Percentiles rank a stretch among this genome's conserved stretches.
These are phyloP conservation scores for Phymanthus crucifer DNA, from an alignment of 92 coral and sea anemone genomes.

Conservation along the genomic window DNA sequence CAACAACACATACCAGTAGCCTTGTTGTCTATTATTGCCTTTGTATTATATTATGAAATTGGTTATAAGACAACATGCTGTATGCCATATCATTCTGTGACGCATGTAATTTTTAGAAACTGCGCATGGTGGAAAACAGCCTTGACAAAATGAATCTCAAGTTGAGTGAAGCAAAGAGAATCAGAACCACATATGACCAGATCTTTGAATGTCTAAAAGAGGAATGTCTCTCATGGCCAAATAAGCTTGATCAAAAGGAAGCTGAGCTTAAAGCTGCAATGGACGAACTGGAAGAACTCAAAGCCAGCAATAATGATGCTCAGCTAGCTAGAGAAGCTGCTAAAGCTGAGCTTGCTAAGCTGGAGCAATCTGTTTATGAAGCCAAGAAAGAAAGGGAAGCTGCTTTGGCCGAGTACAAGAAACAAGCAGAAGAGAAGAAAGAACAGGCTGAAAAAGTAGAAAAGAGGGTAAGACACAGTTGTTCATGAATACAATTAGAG, in stretches of 20 bases:
- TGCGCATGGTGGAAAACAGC: slow-evolving; percentile 89
- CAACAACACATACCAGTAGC: no score
- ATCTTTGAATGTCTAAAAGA: slow-evolving; percentile 82
- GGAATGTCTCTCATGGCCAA: slow-evolving; percentile 97
- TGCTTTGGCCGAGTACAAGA: slow-evolving; percentile 94
- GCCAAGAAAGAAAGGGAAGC: slow-evolving; percentile 93
- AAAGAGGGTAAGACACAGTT: slow-evolving; percentile 78
- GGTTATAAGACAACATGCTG: no score
- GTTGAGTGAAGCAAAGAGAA: slow-evolving; percentile 86
- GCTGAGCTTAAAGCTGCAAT: slow-evolving; percentile 82
- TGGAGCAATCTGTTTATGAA: slow-evolving; percentile 96
- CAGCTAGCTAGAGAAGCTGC: slow-evolving; percentile 98
- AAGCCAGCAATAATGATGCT: slow-evolving; percentile 95
- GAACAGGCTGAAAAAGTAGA: slow-evolving; percentile 99
- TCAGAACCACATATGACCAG: slow-evolving; percentile 87
- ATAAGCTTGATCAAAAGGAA: slow-evolving; percentile 85
- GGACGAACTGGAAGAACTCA: slow-evolving; percentile 88
- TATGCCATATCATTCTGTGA: no score
- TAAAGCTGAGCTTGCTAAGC: slow-evolving; percentile 88
- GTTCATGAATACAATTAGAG: no score
- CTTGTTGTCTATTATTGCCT: no score
- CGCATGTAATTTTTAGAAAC: slow-evolving; percentile 53
- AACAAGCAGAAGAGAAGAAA: slow-evolving; percentile 97
- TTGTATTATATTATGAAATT: no score
- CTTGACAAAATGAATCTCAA: slow-evolving; percentile 92